Evolutionary conservation across 1,140 invertebrate genomes (phyloP).

Genomic region (Brachionus manjavacas): DNA sequence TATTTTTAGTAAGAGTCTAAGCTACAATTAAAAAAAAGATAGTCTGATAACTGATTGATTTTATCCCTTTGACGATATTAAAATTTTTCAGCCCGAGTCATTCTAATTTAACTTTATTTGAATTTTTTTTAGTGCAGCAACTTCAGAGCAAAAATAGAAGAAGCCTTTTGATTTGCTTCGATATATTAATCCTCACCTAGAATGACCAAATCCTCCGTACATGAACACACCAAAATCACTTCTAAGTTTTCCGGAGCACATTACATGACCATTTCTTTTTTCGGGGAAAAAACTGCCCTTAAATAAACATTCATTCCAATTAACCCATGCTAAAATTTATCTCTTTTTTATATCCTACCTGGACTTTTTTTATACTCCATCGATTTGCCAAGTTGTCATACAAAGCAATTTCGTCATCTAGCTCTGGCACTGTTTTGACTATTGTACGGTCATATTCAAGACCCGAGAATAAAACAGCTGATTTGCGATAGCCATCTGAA

Average conservation of each 20-base stretch:
- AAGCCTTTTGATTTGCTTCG: not conserved
- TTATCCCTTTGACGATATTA: too few relatives aligned
- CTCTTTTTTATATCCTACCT: not conserved
- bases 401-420: slow-evolving; percentile 32
- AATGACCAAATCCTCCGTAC: slow-evolving; percentile 33
- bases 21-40: too few relatives aligned
- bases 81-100: too few relatives aligned
- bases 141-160: too few relatives aligned
- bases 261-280: slow-evolving; percentile 30
- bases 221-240: slow-evolving; percentile 13
- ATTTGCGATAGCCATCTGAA: slow-evolving; percentile 1
- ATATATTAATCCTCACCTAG: slow-evolving; percentile 15
- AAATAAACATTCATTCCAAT: not conserved
- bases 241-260: not conserved
- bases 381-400: slow-evolving; percentile 10
- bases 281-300: slow-evolving; percentile 34
- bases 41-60: too few relatives aligned
- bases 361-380: slow-evolving; percentile 13
- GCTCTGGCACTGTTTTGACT: not conserved
- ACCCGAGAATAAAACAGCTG: slow-evolving; percentile 28
- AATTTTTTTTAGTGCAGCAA: too few relatives aligned
- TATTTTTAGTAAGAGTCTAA: too few relatives aligned
- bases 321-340: not conserved
- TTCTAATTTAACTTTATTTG: too few relatives aligned
- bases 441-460: slow-evolving; percentile 12